Percentiles rank a stretch among this genome's conserved stretches.
Conservation (phyloP, 2,888 invertebrate species). For the Orthosia gothica region DNA sequence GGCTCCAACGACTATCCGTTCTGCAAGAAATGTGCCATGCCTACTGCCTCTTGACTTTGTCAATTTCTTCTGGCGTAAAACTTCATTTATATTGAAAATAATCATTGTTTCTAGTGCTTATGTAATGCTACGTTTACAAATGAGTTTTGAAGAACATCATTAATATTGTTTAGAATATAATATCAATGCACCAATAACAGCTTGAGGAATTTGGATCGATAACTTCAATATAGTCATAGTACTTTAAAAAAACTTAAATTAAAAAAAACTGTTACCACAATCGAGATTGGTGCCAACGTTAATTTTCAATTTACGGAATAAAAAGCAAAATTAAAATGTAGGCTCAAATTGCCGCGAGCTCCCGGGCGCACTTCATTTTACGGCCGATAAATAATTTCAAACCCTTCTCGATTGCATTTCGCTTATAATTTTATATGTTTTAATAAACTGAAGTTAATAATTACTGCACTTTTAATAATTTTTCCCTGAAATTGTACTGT, state of each 20-base stretch:
- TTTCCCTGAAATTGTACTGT: not conserved
- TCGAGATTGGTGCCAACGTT: not conserved
- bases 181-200: not conserved
- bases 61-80: no score
- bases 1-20: no score
- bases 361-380: conserved; percentile 14
- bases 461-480: not conserved
- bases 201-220: not conserved
- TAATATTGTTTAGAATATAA: not conserved
- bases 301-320: conserved; percentile 4
- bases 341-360: not conserved
- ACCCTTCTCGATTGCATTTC: conserved; percentile 9
- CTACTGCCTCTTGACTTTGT: no score
- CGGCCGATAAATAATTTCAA: conserved; percentile 33
- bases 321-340: conserved; percentile 1
- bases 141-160: no score
- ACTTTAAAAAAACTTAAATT: no score
- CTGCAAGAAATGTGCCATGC: no score
- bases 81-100: no score
- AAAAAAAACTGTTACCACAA: not conserved
- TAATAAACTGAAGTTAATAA: conserved; percentile 21
- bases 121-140: no score
- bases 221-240: not conserved
- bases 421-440: not conserved
- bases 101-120: no score